Evolutionary conservation across 1,140 invertebrate genomes (phyloP), one percentile per base, ranked within the genome.

Genomic region (Harpegnathos saltator): DNA sequence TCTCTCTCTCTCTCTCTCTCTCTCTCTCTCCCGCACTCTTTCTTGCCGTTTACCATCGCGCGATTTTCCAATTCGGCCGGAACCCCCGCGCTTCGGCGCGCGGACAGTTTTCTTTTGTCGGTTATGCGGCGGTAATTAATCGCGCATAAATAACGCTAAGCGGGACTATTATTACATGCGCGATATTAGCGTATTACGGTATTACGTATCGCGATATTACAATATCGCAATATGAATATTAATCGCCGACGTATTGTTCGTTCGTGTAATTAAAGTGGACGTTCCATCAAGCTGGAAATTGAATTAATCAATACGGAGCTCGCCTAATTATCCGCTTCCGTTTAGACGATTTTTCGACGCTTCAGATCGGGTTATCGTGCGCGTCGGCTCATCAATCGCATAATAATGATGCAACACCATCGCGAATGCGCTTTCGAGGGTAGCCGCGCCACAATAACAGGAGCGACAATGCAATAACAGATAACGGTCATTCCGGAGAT

Each of bases 151-250:
- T 88, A 87, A 88, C 73, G 78, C 82, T 89, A 85, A 89, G 87
- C 87, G 83, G 38, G 52, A 82, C 86, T 87, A 88, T 85, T 85
- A 85, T 89, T 88, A 86, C 87, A 82, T 82, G 61, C 82, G 85
- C 77, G 85, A 83, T 83, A 88, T 88, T 88, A 88, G 82, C 61
- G 68, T 71, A 78, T 83, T 62, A 71, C 75, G 85, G 78, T 84
- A 88, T 88, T 88, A 88, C 86, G 83, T 88, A 85, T 75, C 87
- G 82, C 86, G 83, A 78, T 85, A 88, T 88, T 88, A 88, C 86
- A 87, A 84, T 87, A 88, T 88, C 44, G 87, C 86, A 83, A 82
- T 87, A 89, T 89, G 87, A 89, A 89, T 89, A 89, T 89, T 89
- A 88, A 89, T 89, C 86, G 87, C n/a, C 78, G 78, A 85, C 87